Evolutionary conservation across 2,113 vertebrate genomes (phyloP), one percentile per base, ranked within the genome.

Genomic region (Rhabdomys dilectus): DNA sequence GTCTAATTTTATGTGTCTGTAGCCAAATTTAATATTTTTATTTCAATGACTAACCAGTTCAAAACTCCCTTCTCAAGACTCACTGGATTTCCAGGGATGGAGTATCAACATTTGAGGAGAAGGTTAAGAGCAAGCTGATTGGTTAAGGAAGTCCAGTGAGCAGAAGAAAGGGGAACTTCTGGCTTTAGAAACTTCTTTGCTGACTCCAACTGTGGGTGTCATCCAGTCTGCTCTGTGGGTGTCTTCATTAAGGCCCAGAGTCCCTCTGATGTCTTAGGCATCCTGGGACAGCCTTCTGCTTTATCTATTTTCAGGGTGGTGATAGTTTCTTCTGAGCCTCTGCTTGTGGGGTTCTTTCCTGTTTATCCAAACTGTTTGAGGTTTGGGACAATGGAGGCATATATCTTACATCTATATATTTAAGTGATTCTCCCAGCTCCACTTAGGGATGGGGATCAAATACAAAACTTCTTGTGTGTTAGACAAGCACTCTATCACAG

Each of bases 31-130:
- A 72, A 21, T 45, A 24, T 62, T 60, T 78, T 39, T 22, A 91
- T 84, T 97, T 95, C 53, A 60, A 13, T 73, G 17, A 85, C 9
- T 31, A 78, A 39, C 45, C 31, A 89, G 84, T 53, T 89, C 45
- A 93, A 85, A 93, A 88, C 36, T 88, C 22, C 13, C 75, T 39
- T 88, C 39, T 36, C 8, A n/a, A 24, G 0, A 24, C 36, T 89
- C 58, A 36, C 2, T 53, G 29, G n/a, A 62, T 75, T 88, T 93
- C 64, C 51, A 68, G 81, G 82, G 24, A 78, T 39, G 34, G 31
- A 64, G 75, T 42, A 22, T 88, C 31, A 9, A 9, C 72, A 48
- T 58, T 58, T 80, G 45, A 53, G 34, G 13, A 56, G 26, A 56
- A 75, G 13, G 22, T 51, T 36, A 16, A 45, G 21, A 80, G 12